phyloP scores from a whole-genome alignment of 2,888 invertebrate genomes.

The Barypeithes pellucidus region DNA sequence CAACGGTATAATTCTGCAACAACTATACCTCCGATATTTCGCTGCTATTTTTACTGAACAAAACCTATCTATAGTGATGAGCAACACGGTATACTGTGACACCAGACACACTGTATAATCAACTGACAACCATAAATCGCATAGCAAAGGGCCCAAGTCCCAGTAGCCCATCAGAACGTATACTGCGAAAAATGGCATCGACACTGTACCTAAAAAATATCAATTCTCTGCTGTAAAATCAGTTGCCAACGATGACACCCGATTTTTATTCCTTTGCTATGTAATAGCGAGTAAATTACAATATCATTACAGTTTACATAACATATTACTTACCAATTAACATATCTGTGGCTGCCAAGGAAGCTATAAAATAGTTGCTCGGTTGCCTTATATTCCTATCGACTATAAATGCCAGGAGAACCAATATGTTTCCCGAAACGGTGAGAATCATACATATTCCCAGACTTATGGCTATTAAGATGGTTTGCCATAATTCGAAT shows the following conservation, averaged over 20 bases:
- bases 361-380: constrained; percentile 99
- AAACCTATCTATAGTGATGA: constrained; percentile 98
- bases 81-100: constrained; percentile 98
- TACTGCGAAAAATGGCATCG: constrained; percentile 98
- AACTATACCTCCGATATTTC: constrained; percentile 86
- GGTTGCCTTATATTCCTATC: constrained; percentile 96
- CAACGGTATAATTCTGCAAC: too few species aligned
- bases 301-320: too few species aligned
- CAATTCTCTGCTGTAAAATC: too few species aligned
- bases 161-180: constrained; percentile 97
- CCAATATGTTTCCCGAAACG: constrained; percentile 95
- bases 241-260: too few species aligned
- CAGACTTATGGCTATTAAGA: constrained; percentile 89
- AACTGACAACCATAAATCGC: constrained; percentile 98
- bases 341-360: constrained; percentile 96
- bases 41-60: constrained; percentile 99
- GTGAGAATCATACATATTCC: constrained; percentile 93
- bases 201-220: constrained; percentile 86
- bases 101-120: constrained; percentile 99
- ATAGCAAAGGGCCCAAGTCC: constrained; percentile 96
- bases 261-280: too few species aligned
- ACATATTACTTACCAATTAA: constrained; percentile 91
- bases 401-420: constrained; percentile 94
- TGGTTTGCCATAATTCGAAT: constrained; percentile 92
- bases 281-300: too few species aligned